Percentiles rank a stretch among this genome's conserved stretches.
Conservation (phyloP, 2,113 vertebrate genomes). For the Brachirus orientalis region DNA sequence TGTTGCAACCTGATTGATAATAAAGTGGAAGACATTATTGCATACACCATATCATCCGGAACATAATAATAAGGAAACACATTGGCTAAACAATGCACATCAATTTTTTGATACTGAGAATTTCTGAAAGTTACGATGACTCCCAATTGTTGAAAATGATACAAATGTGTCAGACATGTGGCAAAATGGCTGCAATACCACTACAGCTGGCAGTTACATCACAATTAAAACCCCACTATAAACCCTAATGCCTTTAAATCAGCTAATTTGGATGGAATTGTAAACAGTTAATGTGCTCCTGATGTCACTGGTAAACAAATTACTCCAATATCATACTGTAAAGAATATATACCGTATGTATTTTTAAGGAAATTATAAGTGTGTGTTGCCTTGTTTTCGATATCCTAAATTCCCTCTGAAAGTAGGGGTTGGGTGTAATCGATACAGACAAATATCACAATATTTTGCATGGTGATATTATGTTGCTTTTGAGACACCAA, state of each 20-base stretch:
- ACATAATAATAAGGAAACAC: not conserved
- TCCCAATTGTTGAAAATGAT: not conserved
- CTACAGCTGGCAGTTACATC: not conserved
- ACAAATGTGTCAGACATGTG: not conserved
- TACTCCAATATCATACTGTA: no score
- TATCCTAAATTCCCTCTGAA: no score
- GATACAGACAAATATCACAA: no score
- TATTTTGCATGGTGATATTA: no score
- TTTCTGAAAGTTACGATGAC: not conserved
- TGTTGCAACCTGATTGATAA: not conserved
- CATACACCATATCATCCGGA: not conserved
- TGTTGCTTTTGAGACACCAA: no score
- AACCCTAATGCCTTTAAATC: not conserved
- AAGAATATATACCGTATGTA: no score
- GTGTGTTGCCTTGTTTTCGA: no score
- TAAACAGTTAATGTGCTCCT: not conserved
- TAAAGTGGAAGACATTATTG: not conserved
- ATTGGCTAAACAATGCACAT: not conserved
- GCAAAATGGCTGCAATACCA: not conserved
- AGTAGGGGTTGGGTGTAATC: no score
- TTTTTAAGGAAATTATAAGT: no score
- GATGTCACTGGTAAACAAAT: no score
- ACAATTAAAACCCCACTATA: not conserved
- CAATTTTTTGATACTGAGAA: not conserved
- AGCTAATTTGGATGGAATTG: not conserved